Evolutionary conservation across 2,888 invertebrate species (phyloP).

Genomic region (Pristionchus fissidentatus): DNA sequence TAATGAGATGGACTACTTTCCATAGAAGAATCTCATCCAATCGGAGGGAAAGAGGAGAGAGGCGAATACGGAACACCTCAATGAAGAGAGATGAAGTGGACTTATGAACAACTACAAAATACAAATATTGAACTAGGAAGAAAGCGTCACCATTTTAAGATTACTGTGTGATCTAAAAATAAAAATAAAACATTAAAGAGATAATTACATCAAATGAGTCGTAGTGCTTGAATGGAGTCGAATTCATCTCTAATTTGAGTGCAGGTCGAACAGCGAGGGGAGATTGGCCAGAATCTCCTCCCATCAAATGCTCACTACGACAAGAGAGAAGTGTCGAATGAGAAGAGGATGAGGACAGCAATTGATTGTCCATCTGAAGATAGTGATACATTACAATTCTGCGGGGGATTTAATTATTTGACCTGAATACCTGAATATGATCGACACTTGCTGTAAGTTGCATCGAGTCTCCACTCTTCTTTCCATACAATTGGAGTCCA

Average conservation of each 20-base stretch:
- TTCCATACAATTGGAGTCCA: constrained; percentile 81
- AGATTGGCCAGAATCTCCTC: background rate
- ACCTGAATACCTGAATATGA: constrained; percentile 86
- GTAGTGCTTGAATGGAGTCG: constrained; percentile 83
- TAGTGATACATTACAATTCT: background rate
- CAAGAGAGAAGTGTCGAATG: constrained; percentile 89
- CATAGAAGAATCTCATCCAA: constrained; percentile 89
- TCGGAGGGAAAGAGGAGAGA: constrained; percentile 87
- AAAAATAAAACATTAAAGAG: background rate
- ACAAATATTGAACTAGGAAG: too few species aligned
- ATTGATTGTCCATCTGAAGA: constrained; percentile 85
- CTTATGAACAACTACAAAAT: too few species aligned
- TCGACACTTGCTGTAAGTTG: constrained; percentile 83
- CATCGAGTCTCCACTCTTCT: constrained; percentile 85
- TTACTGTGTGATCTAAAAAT: background rate
- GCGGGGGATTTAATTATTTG: background rate
- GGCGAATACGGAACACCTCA: constrained; percentile 82
- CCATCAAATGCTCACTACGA: constrained; percentile 75
- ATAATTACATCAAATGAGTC: constrained; percentile 86
- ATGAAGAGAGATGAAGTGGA: background rate
- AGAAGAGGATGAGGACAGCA: constrained; percentile 88
- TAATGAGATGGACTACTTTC: constrained; percentile 80
- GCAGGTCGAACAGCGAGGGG: constrained; percentile 81
- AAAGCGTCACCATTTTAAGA: background rate
- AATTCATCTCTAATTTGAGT: constrained; percentile 86